Evolutionary conservation across 2,888 invertebrate genomes (phyloP), one percentile per base, ranked within the genome.

Genomic region (Tenthredo scrophulariae): DNA sequence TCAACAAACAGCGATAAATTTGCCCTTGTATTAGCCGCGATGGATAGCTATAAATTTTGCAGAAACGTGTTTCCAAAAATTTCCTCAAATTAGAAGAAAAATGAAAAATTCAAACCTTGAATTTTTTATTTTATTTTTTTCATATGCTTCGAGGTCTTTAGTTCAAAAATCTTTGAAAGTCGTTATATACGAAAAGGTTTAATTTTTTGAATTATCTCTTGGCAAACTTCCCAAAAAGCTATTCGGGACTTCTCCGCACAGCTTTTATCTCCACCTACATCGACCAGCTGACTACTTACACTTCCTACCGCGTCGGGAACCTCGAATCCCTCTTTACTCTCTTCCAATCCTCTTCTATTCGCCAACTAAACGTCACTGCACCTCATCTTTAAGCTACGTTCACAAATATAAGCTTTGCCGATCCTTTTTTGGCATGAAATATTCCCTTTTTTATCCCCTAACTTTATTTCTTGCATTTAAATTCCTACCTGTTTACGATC

Each of bases 281-380:
- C 77, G 54, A 77, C 77, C 46, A 77, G 26, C 77, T 77, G 54
- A 77, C 77, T 77, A 77, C 77, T 77, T 33, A 77, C 77, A 77
- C 77, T 77, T 54, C 29, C 50, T 77, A 50, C 75, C 2, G 33
- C 18, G 75, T 77, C 29, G 29, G 75, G 15, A 67, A 50, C 18
- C 75, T 2, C 50, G 46, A 50, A 77, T 77, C 46, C 75, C 50
- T 50, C 37, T 43, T 37, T 18, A 18, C 22, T 40, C n/a, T 43
- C n/a, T 2, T n/a, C 43, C 10, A 74, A 43, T 13, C 43, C 33
- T 77, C 54, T 26, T 33, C 40, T 43, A 13, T 77, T 54, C 54
- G 29, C 77, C 50, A 50, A 77, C 54, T 54, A 54, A 43, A 77
- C 54, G 77, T 77, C 54, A 77, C 29, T 54, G 46, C 43, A 43